Percentiles rank a stretch among this genome's conserved stretches.
These are phyloP conservation scores for Platalea minor DNA, from an alignment of 2,797 vertebrate species.

Conservation along the genomic window DNA sequence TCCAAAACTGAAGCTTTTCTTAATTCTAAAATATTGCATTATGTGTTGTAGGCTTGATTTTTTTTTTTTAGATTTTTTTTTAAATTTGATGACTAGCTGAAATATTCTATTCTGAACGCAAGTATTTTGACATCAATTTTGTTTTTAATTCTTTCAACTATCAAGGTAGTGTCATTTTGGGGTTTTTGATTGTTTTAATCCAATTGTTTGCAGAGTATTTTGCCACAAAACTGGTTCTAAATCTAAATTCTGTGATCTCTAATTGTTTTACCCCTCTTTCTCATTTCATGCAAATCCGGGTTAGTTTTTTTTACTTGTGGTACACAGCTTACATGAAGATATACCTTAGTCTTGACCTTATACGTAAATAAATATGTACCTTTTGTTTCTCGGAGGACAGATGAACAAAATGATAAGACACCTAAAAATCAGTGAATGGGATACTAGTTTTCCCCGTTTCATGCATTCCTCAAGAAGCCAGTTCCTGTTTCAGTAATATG, in stretches of 20 bases:
- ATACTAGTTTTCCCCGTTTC: not conserved
- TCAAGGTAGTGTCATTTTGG: not conserved
- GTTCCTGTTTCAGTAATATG: not conserved
- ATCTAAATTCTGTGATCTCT: not conserved
- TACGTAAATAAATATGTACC: not conserved
- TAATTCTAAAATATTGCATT: not conserved
- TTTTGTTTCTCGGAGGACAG: not conserved
- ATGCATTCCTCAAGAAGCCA: not conserved
- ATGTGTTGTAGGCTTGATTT: not conserved
- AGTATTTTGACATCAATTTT: not conserved
- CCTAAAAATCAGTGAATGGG: not conserved
- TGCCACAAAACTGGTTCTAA: not conserved
- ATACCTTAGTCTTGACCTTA: not conserved
- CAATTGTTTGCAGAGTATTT: fast-evolving
- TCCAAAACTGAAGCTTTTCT: not conserved
- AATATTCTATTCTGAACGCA: not conserved
- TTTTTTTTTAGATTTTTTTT: not conserved
- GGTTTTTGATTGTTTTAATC: not conserved
- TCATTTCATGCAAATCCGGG: not conserved
- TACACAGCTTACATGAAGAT: not conserved
- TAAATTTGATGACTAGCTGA: not conserved
- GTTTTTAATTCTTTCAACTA: not conserved
- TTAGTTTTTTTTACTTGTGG: not conserved
- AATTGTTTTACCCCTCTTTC: not conserved
- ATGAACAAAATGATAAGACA: not conserved